Base-by-base conservation (phyloP, 2,113 vertebrate genomes). In the Pelmatolapia mariae region DNA sequence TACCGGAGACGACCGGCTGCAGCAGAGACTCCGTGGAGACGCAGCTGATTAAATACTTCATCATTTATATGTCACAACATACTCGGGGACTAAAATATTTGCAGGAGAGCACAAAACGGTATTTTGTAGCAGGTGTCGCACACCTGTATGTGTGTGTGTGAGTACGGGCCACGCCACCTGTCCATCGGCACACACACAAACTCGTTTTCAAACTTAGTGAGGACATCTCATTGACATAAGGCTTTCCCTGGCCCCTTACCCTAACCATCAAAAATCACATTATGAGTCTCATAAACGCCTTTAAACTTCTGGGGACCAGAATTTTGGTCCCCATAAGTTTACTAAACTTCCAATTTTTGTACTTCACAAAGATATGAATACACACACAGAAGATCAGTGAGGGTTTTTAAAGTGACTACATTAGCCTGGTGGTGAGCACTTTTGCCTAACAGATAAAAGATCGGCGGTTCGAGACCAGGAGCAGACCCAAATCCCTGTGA, bases 31-130 rank as follows among this genome's bases (percentile, higher is more conserved):
- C 50, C 5, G 8, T 53, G 52, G n/a, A 53, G 63, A 68, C 19
- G 11, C 63, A 5, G 68, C 15, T 76, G 40, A 0, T 76, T 1
- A 2, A 71, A 24, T 0, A 10, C 13, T 26, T 76, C 68, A 26
- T 45, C 15, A 29, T 45, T 18, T 18, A 18, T 50, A 12, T 50
- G 24, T 50, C 71, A 76, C 43, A 31, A 19, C 43, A 50, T 1
- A 19, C 16, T 19, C 5, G 1, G 43, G 6, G 45, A 19, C 6
- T 50, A 0, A 76, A 76, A 47, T 47, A 7, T 19, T 47, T 76
- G 0, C 6, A 76, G 22, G 24, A 26, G 24, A 29, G 43, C 71
- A 47, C 1, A 45, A 47, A 29, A 0, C 22, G 0, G 22, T 0
- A 0, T 73, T 26, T 1, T 16, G 8, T 0, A 45, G 68, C 68